These are phyloP conservation scores for Chamaedrilus cognettii DNA, from an alignment of 2,888 invertebrate genomes.

Conservation along the genomic window DNA sequence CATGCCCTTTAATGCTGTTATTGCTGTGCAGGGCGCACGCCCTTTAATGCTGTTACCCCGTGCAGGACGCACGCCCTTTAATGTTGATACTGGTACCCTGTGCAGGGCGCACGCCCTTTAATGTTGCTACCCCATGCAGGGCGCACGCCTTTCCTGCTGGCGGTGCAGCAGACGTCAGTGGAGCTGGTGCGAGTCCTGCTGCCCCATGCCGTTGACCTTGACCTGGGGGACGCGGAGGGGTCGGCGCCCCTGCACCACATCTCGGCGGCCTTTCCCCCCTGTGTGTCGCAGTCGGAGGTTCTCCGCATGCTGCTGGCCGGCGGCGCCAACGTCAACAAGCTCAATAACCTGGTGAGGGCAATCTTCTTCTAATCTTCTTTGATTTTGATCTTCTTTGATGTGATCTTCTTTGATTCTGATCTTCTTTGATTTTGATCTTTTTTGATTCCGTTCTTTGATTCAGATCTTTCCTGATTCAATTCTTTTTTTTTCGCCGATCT, in stretches of 20 bases:
- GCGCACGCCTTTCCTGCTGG: slow-evolving; percentile 41
- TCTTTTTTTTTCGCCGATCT: no score
- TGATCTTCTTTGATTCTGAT: slow-evolving; percentile 12
- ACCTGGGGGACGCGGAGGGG: slow-evolving; percentile 33
- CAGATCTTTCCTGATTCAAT: no score
- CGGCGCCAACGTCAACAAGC: slow-evolving; percentile 13
- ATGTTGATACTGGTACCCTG: no score
- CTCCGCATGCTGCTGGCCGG: slow-evolving; percentile 17
- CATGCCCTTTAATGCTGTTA: no score
- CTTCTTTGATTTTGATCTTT: no score
- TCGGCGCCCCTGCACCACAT: slow-evolving; percentile 41
- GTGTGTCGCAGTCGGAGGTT: slow-evolving; percentile 12
- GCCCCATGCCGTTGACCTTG: slow-evolving; percentile 37
- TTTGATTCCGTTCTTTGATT: no score
- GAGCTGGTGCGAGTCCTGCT: slow-evolving; percentile 37
- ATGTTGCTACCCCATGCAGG: no score
- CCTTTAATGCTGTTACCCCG: no score
- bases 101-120: no score
- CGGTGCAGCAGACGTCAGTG: slow-evolving; percentile 36
- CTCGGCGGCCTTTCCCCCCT: slow-evolving; percentile 8
- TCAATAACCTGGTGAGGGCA: not conserved
- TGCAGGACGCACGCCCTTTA: no score
- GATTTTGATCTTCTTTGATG: no score
- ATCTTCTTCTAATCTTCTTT: not conserved
- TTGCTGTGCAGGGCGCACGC: no score